Conservation (phyloP, 2,113 vertebrate genomes). For the Piprites chloris region DNA sequence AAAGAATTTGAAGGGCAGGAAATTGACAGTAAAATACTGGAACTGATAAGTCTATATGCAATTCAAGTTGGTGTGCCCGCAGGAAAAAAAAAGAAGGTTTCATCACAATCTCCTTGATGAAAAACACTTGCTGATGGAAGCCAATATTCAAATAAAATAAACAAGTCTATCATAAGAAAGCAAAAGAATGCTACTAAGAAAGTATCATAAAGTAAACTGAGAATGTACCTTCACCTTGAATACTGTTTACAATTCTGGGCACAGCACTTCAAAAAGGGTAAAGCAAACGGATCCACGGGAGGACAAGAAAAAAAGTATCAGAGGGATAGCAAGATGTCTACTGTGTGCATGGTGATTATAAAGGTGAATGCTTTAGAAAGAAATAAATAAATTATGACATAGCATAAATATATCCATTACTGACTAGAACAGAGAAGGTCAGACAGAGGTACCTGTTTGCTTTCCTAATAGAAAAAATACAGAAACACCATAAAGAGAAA, state of each 20-base stretch:
- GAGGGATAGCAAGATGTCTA: not conserved
- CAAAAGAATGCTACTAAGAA: not conserved
- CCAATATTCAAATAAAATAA: not conserved
- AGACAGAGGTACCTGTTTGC: not conserved
- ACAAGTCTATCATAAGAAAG: not conserved
- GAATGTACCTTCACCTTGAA: not conserved
- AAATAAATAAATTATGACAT: slow-evolving; percentile 4
- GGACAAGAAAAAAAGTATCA: not conserved
- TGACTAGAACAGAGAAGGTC: not conserved
- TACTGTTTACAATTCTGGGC: not conserved
- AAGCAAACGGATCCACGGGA: not conserved
- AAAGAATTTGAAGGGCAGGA: not conserved
- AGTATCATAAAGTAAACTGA: not conserved
- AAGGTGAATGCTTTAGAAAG: slow-evolving; percentile 5
- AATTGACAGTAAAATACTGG: not conserved
- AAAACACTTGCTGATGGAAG: not conserved
- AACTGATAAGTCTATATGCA: not conserved
- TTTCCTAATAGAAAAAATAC: not conserved
- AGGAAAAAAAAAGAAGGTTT: not conserved
- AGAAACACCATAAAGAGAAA: not conserved
- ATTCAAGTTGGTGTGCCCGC: not conserved
- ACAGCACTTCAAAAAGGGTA: not conserved
- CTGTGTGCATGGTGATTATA: not conserved
- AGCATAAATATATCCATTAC: not conserved
- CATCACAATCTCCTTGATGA: not conserved